These are phyloP conservation scores for Eciton burchellii DNA, from an alignment of 1,140 invertebrate genomes.

Conservation along the genomic window DNA sequence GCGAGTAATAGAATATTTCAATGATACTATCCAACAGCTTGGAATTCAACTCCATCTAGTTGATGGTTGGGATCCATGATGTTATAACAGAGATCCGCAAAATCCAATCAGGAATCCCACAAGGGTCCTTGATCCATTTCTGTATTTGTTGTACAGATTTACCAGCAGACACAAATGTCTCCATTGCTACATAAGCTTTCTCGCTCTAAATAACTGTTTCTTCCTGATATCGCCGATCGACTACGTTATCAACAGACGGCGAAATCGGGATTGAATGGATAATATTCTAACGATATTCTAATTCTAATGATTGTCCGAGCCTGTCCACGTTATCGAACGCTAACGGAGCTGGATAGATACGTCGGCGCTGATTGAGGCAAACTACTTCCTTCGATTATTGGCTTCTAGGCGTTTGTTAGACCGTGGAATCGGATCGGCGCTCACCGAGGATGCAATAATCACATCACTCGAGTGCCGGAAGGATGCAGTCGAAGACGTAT, in stretches of 20 bases:
- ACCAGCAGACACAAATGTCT: no score
- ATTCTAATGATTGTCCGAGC: slow-evolving; percentile 44
- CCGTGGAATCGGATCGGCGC: slow-evolving; percentile 40
- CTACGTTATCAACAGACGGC: slow-evolving; percentile 7
- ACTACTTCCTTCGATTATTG: slow-evolving; percentile 64
- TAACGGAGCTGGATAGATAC: slow-evolving; percentile 8
- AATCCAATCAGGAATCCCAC: no score
- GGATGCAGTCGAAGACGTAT: slow-evolving; percentile 26
- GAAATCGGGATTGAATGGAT: slow-evolving; percentile 39
- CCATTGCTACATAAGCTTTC: no score
- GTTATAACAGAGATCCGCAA: no score
- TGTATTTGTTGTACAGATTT: no score
- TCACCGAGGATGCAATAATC: slow-evolving; percentile 62
- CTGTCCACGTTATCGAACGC: slow-evolving; percentile 38
- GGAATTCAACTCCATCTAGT: no score
- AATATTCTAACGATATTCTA: no score
- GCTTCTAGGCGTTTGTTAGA: slow-evolving; percentile 27
- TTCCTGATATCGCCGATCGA: slow-evolving; percentile 9
- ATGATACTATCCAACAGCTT: no score
- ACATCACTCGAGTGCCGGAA: slow-evolving; percentile 40
- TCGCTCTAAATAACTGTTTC: slow-evolving; percentile 1
- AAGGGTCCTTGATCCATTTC: no score
- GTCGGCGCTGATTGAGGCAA: slow-evolving; percentile 53
- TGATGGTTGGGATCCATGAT: no score
- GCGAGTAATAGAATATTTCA: no score